Evolutionary conservation across 2,888 invertebrate genomes (phyloP).

Genomic region (Omphaloscelis lunosa): DNA sequence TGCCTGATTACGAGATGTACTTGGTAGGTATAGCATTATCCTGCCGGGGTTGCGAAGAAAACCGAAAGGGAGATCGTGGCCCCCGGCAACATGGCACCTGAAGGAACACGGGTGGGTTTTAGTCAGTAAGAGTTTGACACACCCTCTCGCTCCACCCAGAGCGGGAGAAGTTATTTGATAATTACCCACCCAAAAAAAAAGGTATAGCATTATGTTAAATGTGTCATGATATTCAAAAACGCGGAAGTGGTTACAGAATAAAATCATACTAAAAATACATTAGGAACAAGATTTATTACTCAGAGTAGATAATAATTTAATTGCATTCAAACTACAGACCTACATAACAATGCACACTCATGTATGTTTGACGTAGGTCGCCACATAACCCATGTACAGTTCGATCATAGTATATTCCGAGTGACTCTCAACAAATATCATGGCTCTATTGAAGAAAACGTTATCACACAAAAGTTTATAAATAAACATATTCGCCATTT

Average conservation of each 20-base stretch:
- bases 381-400: not conserved
- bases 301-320: not conserved
- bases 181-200: too few species aligned
- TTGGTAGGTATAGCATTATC: not conserved
- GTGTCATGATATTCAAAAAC: not conserved
- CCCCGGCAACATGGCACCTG: too few species aligned
- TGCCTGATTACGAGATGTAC: not conserved
- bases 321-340: constrained; percentile 26
- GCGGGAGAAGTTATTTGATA: too few species aligned
- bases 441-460: constrained; percentile 1
- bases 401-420: constrained; percentile 4
- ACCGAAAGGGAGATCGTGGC: too few species aligned
- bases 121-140: too few species aligned
- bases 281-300: constrained; percentile 18
- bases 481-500: constrained; percentile 36
- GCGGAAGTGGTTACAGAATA: not conserved
- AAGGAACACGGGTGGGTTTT: too few species aligned
- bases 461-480: constrained; percentile 10
- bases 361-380: not conserved
- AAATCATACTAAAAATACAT: not conserved
- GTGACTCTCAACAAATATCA: not conserved
- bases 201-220: not conserved
- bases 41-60: too few species aligned
- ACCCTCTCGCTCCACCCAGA: too few species aligned
- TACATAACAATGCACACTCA: not conserved